A percentile compares a stretch with the other conserved stretches of the same genome.
Evolutionary conservation across 2,888 invertebrate species (phyloP).

Genomic region (Beris morrisii): DNA sequence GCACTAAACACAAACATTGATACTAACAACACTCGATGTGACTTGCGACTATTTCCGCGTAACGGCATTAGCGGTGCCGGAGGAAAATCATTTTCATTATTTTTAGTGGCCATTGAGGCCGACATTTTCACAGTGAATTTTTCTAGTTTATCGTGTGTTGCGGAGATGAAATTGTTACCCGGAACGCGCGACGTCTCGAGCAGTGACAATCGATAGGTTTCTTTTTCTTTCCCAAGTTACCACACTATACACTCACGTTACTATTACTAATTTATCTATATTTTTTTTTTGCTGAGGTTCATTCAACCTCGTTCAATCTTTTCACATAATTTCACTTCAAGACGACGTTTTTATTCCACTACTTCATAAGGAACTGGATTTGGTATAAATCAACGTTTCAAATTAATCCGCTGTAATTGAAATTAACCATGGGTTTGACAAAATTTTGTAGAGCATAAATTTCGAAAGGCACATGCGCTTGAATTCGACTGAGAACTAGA

Average conservation of each 20-base stretch:
- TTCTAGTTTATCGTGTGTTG: not conserved
- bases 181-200: too few relatives aligned
- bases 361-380: slow-evolving; percentile 12
- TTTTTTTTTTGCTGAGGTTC: slow-evolving; percentile 12
- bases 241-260: slow-evolving; percentile 1
- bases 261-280: not conserved
- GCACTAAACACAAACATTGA: slow-evolving; percentile 44
- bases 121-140: slow-evolving; percentile 42
- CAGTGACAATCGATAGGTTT: too few relatives aligned
- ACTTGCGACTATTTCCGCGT: slow-evolving; percentile 3
- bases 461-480: too few relatives aligned
- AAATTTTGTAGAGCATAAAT: too few relatives aligned
- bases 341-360: not conserved
- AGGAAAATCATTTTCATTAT: not conserved
- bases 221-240: slow-evolving; percentile 1
- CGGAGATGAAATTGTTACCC: too few relatives aligned
- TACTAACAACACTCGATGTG: slow-evolving; percentile 38
- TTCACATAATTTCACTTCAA: slow-evolving; percentile 20
- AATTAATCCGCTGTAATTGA: slow-evolving; percentile 14
- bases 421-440: not conserved
- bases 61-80: not conserved
- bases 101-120: slow-evolving; percentile 50
- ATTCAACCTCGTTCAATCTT: slow-evolving; percentile 4
- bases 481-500: too few relatives aligned
- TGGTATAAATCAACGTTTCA: slow-evolving; percentile 9